Base-by-base conservation (phyloP, 2,797 vertebrate species). In the Salarias fasciatus region DNA sequence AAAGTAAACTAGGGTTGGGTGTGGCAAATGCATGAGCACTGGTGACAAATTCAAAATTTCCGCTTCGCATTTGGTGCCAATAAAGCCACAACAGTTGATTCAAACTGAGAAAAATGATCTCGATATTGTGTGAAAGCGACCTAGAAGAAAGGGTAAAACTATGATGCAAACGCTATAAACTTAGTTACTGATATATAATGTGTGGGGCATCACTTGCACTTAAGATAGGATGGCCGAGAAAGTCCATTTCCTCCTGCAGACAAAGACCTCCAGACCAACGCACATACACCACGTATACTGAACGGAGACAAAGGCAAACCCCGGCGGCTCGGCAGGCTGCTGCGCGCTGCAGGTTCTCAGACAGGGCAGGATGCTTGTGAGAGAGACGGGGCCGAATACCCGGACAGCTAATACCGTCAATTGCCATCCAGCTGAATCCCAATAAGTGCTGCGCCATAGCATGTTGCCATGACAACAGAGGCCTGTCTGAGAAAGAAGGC, bases 401-500 rank as follows among this genome's bases (percentile, higher is more conserved):
- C 74, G 58, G 73, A 86, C 55, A 54, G 88, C 90, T 86, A 86
- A 84, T 86, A 86, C 82, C 93, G 90, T 86, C 92, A 88, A 86
- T 88, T 69, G 91, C 93, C 92, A 79, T 93, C 86, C 90, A 86
- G 89, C 92, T 90, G 90, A 85, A 94, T 95, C 93, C 90, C 92
- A 92, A 93, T 94, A 93, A 95, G 94, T 92, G 93, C 90, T 94
- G 96, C 96, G 94, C 96, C 95, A 94, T 93, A 94, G 93, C 92
- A 93, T 93, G 95, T 98, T 96, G 94, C 96, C 93, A 92, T 95
- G 95, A 94, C 94, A 97, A 98, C 96, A 77, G 91, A 93, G 94
- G 95, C 95, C 92, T 91, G 91, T 92, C 85, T 87, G 86, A 84
- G 78, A 71, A 69, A 74, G 75, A 77, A 84, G 82, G 82, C 86